Conservation (phyloP, 2,113 vertebrate genomes). For the Anarrhichthys ocellatus region DNA sequence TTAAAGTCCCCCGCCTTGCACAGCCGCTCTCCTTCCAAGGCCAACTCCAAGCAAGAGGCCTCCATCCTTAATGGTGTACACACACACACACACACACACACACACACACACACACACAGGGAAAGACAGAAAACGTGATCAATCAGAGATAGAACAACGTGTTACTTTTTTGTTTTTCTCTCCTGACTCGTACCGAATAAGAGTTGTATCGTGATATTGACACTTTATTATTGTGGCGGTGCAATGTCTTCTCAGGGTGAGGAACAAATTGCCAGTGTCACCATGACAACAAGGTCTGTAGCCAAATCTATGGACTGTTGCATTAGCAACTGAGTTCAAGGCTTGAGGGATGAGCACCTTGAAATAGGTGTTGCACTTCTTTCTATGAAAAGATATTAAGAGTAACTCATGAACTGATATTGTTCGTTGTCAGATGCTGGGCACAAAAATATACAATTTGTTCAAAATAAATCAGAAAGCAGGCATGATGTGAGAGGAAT, state of each 20-base stretch:
- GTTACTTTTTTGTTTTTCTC: neutral
- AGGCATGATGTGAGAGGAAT: neutral
- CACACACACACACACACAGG: neutral
- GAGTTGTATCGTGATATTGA: neutral
- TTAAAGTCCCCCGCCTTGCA: conserved; percentile 97
- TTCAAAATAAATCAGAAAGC: neutral
- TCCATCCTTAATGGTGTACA: conserved; percentile 89
- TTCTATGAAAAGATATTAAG: neutral
- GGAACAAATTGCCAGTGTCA: conserved; percentile 38
- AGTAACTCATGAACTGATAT: neutral
- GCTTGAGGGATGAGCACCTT: conserved; percentile 44
- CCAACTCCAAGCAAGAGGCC: conserved; percentile 95
- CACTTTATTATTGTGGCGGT: conserved; percentile 6
- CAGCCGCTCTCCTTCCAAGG: conserved; percentile 93
- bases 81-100: conserved; percentile 16
- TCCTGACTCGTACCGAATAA: neutral
- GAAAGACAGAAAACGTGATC: neutral
- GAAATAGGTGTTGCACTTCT: conserved; percentile 42
- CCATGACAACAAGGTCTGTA: conserved; percentile 68
- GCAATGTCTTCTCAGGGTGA: conserved; percentile 36
- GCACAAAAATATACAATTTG: neutral
- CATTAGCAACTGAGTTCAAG: conserved; percentile 62
- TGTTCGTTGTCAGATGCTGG: neutral
- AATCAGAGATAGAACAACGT: neutral
- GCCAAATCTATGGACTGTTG: conserved; percentile 55